Percentiles rank a stretch among this genome's conserved stretches.
These are phyloP conservation scores for Drosophila lutescens DNA, from an alignment of 2,888 invertebrate species.

Conservation along the genomic window DNA sequence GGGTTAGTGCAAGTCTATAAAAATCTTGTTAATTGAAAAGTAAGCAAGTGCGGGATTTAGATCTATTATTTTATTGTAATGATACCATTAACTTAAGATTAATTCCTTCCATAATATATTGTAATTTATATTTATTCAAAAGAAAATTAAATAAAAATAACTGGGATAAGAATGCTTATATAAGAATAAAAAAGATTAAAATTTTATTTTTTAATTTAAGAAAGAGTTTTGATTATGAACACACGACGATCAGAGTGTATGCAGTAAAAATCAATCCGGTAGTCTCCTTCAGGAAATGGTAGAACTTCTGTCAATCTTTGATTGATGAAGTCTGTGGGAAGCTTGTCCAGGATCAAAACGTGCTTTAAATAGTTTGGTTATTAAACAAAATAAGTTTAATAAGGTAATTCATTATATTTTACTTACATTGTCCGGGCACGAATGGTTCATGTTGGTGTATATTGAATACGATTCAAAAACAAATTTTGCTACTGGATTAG, in stretches of 20 bases:
- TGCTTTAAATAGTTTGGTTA: not conserved
- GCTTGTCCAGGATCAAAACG: constrained; percentile 3
- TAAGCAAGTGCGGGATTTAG: constrained; percentile 1
- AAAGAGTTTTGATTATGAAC: not conserved
- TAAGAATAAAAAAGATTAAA: too few species aligned
- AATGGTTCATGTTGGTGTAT: constrained; percentile 4
- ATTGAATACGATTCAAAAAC: not conserved
- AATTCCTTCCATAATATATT: not conserved
- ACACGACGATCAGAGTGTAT: too few species aligned
- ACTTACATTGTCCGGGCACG: constrained; percentile 8
- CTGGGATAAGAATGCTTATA: too few species aligned
- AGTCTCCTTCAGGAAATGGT: not conserved
- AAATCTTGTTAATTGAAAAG: constrained; percentile 42
- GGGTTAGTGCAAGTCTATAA: constrained; percentile 34
- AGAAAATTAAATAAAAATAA: not conserved
- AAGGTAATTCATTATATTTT: not conserved
- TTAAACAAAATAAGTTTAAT: not conserved
- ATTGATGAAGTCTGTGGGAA: not conserved
- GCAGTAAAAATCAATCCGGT: constrained; percentile 7
- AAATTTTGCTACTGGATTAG: not conserved
- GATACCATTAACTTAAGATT: not conserved
- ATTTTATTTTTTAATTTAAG: not conserved
- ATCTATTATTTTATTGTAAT: not conserved
- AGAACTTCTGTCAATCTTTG: not conserved
- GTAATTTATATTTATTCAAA: not conserved